Conservation (phyloP, 2,113 vertebrate species). For the Saimiri boliviensis region DNA sequence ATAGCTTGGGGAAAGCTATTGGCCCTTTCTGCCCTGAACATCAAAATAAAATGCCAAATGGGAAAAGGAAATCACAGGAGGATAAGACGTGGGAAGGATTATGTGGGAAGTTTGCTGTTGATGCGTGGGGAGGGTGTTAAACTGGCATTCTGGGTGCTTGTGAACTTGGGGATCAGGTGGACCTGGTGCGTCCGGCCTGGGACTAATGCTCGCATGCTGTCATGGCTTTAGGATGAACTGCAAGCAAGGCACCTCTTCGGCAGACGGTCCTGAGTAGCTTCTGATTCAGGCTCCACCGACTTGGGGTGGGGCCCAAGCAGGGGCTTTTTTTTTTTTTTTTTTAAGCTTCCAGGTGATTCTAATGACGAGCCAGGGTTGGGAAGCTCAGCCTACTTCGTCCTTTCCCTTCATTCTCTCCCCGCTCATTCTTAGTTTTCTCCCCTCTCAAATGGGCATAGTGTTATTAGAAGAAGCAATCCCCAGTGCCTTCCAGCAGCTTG, state of each 20-base stretch:
- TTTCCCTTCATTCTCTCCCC: not conserved
- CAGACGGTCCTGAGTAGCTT: not conserved
- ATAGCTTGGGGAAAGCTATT: constrained; percentile 85
- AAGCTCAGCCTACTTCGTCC: no score
- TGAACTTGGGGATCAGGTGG: no score
- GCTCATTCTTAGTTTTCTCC: not conserved
- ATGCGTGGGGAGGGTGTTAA: not conserved
- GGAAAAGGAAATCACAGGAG: constrained; percentile 79
- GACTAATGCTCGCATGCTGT: accelerated
- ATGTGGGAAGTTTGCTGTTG: not conserved
- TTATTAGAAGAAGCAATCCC: not conserved
- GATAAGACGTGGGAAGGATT: not conserved
- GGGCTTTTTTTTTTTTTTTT: not conserved
- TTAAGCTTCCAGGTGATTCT: not conserved
- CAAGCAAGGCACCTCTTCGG: not conserved
- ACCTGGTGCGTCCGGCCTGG: not conserved
- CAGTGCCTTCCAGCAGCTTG: not conserved
- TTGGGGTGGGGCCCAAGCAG: no score
- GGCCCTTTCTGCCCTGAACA: constrained; percentile 83
- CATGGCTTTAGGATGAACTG: no score
- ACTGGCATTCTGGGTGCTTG: not conserved
- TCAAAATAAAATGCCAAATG: constrained; percentile 85
- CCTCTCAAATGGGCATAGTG: not conserved
- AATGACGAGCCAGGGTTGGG: not conserved
- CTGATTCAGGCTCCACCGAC: not conserved